Base-by-base conservation (phyloP, 2,888 invertebrate species). In the Epirrita christyi region DNA sequence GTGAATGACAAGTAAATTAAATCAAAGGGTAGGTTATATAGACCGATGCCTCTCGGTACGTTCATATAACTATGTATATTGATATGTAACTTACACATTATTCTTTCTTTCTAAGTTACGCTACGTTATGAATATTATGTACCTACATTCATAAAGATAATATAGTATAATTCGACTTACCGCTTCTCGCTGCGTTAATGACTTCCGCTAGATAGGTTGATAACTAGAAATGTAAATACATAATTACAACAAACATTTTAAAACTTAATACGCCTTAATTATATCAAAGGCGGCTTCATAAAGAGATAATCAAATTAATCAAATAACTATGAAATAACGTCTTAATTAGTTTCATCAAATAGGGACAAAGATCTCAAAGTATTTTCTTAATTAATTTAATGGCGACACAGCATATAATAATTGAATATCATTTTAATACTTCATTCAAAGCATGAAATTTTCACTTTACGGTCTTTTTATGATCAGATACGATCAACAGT, bases 201-300 rank as follows among this genome's bases (percentile, higher is more conserved):
- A 50, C 45, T 56, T 62, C 59, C 59, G 44, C 11, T 40, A 11
- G 7, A 9, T 32, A 32, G 8, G 42, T 14, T 28, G n/a, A 11
- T 54, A 55, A 42, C 37, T 54, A 47, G 29, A 36, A 54, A 54
- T 14, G 36, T 55, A 43, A 55, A 49, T 44, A 44, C 40, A 27
- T 55, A 44, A 44, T 34, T 49, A 43, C 10, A n/a, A 0, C 5
- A 36, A 47, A 36, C 42, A 47, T 50, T 34, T 43, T 42, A 40
- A 15, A 21, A n/a, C 9, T 41, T 37, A n/a, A 46, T 47, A 47
- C 38, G 36, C 36, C 43, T 51, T 8, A 14, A 45, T 45, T 46
- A 34, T 11, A 49, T 42, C 13, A 46, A 29, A 36, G 28, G 37
- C 55, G 43, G 43, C 11, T 13, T 44, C 32, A 10, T 11, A 32